Percentiles rank a stretch among this genome's conserved stretches.
Conservation (phyloP, 2,113 vertebrate genomes). For the Copsychus sechellarum region DNA sequence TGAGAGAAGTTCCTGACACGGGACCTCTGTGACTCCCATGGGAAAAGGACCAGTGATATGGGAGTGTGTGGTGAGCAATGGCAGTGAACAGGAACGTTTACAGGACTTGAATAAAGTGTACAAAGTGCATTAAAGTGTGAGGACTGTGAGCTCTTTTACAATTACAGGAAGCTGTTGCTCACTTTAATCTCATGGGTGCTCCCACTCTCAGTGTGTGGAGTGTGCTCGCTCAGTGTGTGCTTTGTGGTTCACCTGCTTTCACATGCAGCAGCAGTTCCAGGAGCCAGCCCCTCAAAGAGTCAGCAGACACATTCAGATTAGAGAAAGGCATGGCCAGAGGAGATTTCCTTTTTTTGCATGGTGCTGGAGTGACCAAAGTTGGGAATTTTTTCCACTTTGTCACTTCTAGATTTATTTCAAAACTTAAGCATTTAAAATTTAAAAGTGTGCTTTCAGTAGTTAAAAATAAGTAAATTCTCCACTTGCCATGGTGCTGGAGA, state of each 20-base stretch:
- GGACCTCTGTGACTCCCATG: background rate
- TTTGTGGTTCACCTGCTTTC: background rate
- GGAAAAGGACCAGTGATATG: background rate
- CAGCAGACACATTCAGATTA: background rate
- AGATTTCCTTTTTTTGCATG: background rate
- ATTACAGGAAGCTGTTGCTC: background rate
- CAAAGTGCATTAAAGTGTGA: rapidly evolving
- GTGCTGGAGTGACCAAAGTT: background rate
- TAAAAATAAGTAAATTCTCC: background rate
- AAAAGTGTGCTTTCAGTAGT: background rate
- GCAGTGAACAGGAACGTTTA: background rate
- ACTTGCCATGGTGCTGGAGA: background rate
- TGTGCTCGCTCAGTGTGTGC: rapidly evolving
- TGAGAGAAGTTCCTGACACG: background rate
- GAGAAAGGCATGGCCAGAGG: background rate
- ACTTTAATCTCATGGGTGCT: background rate
- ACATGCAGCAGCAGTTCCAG: background rate
- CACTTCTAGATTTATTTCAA: background rate
- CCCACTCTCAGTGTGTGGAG: background rate
- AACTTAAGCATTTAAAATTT: background rate
- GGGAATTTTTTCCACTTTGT: background rate
- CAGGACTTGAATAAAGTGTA: background rate
- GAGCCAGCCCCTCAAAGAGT: background rate
- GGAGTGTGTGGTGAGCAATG: background rate
- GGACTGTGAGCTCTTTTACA: rapidly evolving